phyloP scores from a whole-genome alignment of 2,113 vertebrate species.

The Athene noctua region DNA sequence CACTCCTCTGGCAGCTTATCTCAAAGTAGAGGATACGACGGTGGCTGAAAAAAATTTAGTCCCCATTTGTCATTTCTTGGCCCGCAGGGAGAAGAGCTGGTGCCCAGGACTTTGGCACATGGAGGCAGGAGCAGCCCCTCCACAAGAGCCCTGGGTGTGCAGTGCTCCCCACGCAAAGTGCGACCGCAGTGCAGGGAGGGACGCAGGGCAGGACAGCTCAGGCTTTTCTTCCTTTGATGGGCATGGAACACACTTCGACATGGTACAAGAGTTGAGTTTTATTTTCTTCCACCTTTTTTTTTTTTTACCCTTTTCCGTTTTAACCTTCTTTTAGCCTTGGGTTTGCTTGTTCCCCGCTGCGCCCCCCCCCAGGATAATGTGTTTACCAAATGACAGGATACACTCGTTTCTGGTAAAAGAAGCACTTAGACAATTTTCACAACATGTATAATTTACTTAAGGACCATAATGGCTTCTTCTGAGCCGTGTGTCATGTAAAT shows the following conservation, averaged over 20 bases:
- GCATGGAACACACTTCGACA: neutral
- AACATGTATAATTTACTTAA: conserved; percentile 58
- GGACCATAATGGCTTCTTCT: conserved; percentile 44
- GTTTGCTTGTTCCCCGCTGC: neutral
- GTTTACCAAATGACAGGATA: conserved; percentile 3
- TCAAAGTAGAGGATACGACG: fast-evolving
- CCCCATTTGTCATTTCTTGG: neutral
- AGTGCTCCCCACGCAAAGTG: neutral
- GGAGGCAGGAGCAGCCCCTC: neutral
- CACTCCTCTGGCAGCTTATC: neutral
- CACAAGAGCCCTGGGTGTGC: neutral
- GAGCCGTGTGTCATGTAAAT: conserved; percentile 48
- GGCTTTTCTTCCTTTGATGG: conserved; percentile 55
- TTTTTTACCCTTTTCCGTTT: neutral
- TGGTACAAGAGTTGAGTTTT: neutral
- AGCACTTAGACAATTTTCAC: conserved; percentile 36
- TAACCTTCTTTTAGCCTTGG: neutral
- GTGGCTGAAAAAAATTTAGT: neutral
- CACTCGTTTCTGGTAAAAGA: conserved; percentile 45
- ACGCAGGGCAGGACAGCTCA: neutral
- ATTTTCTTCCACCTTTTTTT: neutral
- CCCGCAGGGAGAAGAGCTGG: neutral
- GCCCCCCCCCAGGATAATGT: neutral
- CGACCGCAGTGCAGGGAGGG: neutral
- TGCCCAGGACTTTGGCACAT: neutral